Conservation (phyloP, 1,140 invertebrate genomes). For the Lethocerus indicus region DNA sequence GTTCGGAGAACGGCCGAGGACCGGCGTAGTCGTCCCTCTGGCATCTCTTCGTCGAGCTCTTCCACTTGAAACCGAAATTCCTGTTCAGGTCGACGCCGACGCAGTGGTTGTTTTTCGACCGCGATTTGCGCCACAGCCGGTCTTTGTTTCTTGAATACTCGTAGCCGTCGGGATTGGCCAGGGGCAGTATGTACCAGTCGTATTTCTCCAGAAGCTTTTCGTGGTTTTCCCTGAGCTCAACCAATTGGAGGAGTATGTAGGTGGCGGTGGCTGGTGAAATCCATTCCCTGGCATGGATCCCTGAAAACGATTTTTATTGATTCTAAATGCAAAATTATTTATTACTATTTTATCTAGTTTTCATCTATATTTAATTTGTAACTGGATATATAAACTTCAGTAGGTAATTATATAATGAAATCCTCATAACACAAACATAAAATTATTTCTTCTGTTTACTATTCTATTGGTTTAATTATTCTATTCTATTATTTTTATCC, state of each 20-base stretch:
- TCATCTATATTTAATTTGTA: too few relatives aligned
- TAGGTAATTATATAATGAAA: too few relatives aligned
- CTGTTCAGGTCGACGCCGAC: constrained; percentile 47
- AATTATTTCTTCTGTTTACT: too few relatives aligned
- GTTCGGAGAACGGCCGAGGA: constrained; percentile 47
- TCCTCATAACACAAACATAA: too few relatives aligned
- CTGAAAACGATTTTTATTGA: too few relatives aligned
- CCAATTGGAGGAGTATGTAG: constrained; percentile 51
- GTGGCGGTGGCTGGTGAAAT: constrained; percentile 51
- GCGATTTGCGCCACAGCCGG: constrained; percentile 67
- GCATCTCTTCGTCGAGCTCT: constrained; percentile 53
- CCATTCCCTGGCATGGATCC: constrained; percentile 61
- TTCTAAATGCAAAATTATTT: too few relatives aligned
- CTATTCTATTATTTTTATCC: too few relatives aligned
- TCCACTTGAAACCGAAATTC: constrained; percentile 51
- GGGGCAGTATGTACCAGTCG: constrained; percentile 35
- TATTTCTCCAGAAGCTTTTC: constrained; percentile 42
- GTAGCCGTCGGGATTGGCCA: constrained; percentile 44
- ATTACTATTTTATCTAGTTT: too few relatives aligned
- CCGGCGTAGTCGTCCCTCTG: constrained; percentile 60
- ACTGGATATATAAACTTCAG: too few relatives aligned
- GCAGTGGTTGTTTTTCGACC: constrained; percentile 21
- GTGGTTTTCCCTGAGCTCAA: constrained; percentile 51
- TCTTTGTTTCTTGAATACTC: constrained; percentile 45
- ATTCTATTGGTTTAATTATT: too few relatives aligned